Evolutionary conservation across 2,888 invertebrate genomes (phyloP).

Genomic region (Chelonus formosanus): DNA sequence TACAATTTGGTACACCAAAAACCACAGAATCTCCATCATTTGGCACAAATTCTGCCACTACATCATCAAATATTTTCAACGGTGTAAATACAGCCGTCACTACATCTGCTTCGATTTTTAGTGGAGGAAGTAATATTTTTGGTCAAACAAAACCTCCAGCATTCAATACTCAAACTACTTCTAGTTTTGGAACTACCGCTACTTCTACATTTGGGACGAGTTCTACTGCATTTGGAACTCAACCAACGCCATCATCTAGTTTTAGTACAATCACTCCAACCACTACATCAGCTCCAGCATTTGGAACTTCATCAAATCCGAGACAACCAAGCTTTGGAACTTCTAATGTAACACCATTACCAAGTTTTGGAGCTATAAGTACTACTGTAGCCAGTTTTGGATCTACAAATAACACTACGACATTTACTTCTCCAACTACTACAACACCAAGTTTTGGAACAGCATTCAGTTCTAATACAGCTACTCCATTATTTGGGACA

Average conservation of each 20-base stretch:
- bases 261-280: constrained; percentile 31
- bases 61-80: constrained; percentile 32
- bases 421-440: constrained; percentile 29
- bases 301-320: background rate
- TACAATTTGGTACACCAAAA: constrained; percentile 1
- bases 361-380: constrained; percentile 38
- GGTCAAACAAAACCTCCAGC: constrained; percentile 40
- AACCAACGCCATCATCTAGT: constrained; percentile 14
- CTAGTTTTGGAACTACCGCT: constrained; percentile 23
- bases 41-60: constrained; percentile 5
- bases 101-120: constrained; percentile 27
- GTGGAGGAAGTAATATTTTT: constrained; percentile 35
- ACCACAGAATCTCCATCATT: background rate
- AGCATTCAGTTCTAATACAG: constrained; percentile 15
- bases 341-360: constrained; percentile 11
- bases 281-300: background rate
- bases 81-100: constrained; percentile 14
- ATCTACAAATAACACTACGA: constrained; percentile 31
- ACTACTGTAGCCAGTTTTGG: constrained; percentile 35
- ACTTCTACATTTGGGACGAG: constrained; percentile 28
- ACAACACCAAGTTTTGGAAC: constrained; percentile 37
- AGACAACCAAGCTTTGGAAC: background rate
- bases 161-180: constrained; percentile 27
- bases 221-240: constrained; percentile 25
- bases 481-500: constrained; percentile 41